These are phyloP conservation scores for Allobates femoralis DNA, from an alignment of 2,797 vertebrate genomes.

Conservation along the genomic window DNA sequence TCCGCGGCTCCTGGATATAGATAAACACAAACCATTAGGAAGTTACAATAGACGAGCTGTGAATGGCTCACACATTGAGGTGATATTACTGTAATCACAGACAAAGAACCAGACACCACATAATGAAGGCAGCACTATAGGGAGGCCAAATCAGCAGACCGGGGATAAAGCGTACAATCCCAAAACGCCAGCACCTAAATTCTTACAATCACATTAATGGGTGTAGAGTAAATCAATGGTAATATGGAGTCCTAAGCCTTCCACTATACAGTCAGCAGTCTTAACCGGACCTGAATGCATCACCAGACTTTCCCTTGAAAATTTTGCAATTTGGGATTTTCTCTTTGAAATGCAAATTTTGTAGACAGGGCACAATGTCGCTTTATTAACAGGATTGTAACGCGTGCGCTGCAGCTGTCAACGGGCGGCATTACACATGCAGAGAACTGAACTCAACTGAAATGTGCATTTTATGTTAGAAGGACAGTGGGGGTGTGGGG, in stretches of 20 bases:
- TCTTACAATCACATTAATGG: background rate
- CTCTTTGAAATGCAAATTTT: slow-evolving; percentile 12
- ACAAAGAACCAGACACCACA: slow-evolving; percentile 11
- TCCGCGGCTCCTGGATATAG: background rate
- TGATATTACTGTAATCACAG: slow-evolving; percentile 1
- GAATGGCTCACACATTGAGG: background rate
- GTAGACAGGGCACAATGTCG: background rate
- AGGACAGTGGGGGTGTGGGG: no score
- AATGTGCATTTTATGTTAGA: background rate
- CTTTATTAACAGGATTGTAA: slow-evolving; percentile 18
- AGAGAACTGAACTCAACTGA: background rate
- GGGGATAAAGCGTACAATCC: background rate
- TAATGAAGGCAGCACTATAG: slow-evolving; percentile 21
- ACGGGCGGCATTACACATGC: background rate
- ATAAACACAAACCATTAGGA: background rate
- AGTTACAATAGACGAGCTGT: background rate
- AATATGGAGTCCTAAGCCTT: background rate
- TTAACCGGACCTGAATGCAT: background rate
- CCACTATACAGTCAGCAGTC: background rate
- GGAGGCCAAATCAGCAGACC: slow-evolving; percentile 11
- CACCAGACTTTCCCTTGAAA: background rate
- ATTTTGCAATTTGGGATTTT: slow-evolving; percentile 1
- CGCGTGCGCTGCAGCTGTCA: background rate
- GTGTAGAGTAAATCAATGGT: background rate
- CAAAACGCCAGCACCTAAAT: background rate